phyloP scores from a whole-genome alignment of 2,888 invertebrate genomes.

The Gastracanthus pulcherrimus region DNA sequence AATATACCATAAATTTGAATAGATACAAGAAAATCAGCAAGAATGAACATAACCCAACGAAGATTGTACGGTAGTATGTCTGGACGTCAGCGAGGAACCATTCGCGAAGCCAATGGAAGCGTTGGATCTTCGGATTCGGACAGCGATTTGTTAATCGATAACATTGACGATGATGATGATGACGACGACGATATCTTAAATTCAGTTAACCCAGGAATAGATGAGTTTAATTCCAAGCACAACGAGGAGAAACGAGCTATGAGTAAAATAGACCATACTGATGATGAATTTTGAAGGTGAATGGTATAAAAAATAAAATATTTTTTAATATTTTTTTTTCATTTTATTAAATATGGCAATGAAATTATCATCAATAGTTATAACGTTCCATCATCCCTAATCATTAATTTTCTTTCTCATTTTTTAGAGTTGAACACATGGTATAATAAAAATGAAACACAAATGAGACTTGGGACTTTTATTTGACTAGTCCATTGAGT shows the following conservation, averaged over 20 bases:
- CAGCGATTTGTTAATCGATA: constrained; percentile 80
- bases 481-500: neutral
- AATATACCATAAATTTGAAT: neutral
- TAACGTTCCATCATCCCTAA: constrained; percentile 19
- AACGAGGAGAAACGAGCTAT: constrained; percentile 70
- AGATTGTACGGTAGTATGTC: constrained; percentile 82
- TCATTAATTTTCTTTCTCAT: constrained; percentile 7
- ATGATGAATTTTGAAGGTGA: constrained; percentile 72
- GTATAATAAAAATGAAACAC: constrained; percentile 13
- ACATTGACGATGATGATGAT: constrained; percentile 82
- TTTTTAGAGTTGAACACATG: constrained; percentile 36
- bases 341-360: constrained; percentile 41
- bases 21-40: constrained; percentile 68
- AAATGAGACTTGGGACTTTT: neutral
- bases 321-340: constrained; percentile 1
- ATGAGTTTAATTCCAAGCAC: constrained; percentile 67
- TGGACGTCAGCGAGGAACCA: constrained; percentile 73
- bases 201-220: constrained; percentile 66
- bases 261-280: constrained; percentile 73
- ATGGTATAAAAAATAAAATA: neutral
- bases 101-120: constrained; percentile 55
- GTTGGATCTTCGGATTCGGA: constrained; percentile 71
- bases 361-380: constrained; percentile 25
- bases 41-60: constrained; percentile 72
- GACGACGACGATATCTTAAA: constrained; percentile 78